Base-by-base conservation (phyloP, 1,140 invertebrate genomes). In the Drosophila littoralis region DNA sequence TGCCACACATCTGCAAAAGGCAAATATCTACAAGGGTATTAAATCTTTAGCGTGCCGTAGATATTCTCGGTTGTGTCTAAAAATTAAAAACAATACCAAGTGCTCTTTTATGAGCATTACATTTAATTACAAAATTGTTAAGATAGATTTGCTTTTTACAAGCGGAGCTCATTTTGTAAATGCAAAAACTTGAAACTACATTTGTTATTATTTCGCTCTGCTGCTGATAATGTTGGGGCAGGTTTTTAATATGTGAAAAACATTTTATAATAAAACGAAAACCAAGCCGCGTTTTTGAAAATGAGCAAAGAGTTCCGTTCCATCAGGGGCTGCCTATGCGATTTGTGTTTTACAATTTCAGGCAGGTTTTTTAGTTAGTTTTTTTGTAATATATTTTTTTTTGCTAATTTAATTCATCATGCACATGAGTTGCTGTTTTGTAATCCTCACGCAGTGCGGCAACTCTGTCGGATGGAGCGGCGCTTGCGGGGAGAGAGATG, bases 341-440 rank as follows among this genome's bases (percentile, higher is more conserved):
- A 45, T 58, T 61, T 75, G 17, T 48, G 38, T 70, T 45, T 65
- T 65, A 46, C 48, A 38, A 38, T 54, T 64, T 9, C 32, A 28
- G 54, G 4, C 15, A 48, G 13, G 3, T 52, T 70, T 64, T 78
- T 51, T 55, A 50, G 40, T 13, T 35, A 28, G 46, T 73, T 75
- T 51, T 55, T 48, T 45, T 33, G 45, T 52, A 46, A 54, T 42
- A 32, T 22, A 6, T 54, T 1, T 55, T 55, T 69, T 75, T 69
- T 75, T 83, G 83, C 83, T 83, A 86, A 86, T 88, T 86, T 88
- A 86, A 86, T 86, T 83, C 83, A 86, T 88, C 83, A 86, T 86
- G 84, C 83, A 88, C 83, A 86, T 86, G 83, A 86, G 83, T 86
- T 86, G 83, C 83, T 83, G 65, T 88, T 86, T 86, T 86, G 83